phyloP scores from a whole-genome alignment of 2,797 vertebrate genomes.

The Helarctos malayanus region DNA sequence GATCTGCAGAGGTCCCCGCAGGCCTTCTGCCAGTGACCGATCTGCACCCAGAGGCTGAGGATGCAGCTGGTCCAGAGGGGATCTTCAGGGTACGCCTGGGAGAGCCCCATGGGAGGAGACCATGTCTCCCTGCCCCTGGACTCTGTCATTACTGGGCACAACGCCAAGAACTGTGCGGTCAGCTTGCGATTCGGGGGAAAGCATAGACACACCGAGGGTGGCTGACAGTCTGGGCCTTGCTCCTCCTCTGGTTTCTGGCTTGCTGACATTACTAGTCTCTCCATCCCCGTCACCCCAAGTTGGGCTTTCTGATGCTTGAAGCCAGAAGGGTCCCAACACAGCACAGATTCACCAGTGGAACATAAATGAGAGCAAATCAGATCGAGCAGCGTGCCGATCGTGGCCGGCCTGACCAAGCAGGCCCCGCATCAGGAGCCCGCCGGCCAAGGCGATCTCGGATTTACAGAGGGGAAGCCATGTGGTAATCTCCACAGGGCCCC shows the following conservation, averaged over 20 bases:
- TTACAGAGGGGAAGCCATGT: not conserved
- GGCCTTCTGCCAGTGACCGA: not conserved
- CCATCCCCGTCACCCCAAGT: too few relatives aligned
- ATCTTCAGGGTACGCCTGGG: not conserved
- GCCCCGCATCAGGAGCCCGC: not conserved
- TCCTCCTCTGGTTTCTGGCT: not conserved
- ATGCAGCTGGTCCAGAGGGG: not conserved
- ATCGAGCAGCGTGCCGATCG: too few relatives aligned
- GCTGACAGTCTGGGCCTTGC: too few relatives aligned
- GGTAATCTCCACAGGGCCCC: not conserved
- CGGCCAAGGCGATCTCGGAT: not conserved
- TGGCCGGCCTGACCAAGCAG: too few relatives aligned
- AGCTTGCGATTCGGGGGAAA: too few relatives aligned
- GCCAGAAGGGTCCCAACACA: too few relatives aligned
- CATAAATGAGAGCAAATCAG: not conserved
- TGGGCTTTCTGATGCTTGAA: not conserved
- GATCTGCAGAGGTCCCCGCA: accelerated
- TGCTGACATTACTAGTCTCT: not conserved
- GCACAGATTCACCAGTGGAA: too few relatives aligned
- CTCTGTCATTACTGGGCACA: accelerated
- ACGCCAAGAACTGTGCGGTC: too few relatives aligned
- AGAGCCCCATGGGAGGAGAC: not conserved
- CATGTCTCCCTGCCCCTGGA: accelerated
- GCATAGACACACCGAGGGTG: not conserved
- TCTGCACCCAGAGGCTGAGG: not conserved